phyloP scores from a whole-genome alignment of 1,140 invertebrate genomes.

The Stenopsyche tienmushanensis region DNA sequence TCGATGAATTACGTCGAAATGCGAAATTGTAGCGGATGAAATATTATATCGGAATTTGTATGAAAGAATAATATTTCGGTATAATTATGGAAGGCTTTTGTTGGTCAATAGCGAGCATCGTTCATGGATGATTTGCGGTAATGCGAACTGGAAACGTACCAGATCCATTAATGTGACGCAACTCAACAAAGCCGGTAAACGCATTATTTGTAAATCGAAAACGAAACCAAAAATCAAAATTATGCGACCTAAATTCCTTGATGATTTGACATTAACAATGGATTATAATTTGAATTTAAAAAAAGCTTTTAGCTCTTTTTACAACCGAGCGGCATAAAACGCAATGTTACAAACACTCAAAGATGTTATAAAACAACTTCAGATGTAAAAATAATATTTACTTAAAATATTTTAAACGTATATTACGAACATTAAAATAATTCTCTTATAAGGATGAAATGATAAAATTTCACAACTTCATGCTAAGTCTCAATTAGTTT shows the following conservation, averaged over 20 bases:
- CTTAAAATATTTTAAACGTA: no score
- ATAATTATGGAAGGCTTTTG: background rate
- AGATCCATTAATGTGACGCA: slow-evolving; percentile 25
- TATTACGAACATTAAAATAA: no score
- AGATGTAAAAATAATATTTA: no score
- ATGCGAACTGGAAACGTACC: slow-evolving; percentile 16
- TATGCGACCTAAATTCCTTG: background rate
- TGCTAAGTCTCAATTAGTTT: no score
- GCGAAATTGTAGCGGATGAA: no score
- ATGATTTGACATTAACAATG: background rate
- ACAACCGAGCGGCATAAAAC: background rate
- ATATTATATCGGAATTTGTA: no score
- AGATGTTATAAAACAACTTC: no score
- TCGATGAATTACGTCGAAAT: background rate
- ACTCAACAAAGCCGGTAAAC: slow-evolving; percentile 18
- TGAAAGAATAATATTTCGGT: no score
- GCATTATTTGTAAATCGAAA: slow-evolving; percentile 5
- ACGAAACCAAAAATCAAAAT: background rate
- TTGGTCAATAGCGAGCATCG: slow-evolving; percentile 18
- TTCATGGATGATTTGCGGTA: slow-evolving; percentile 33
- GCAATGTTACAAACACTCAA: background rate
- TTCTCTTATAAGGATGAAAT: no score
- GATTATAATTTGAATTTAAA: background rate
- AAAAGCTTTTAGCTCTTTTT: background rate
- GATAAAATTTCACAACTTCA: no score